A percentile compares a stretch with the other conserved stretches of the same genome.
Evolutionary conservation across 2,797 vertebrate genomes (phyloP).

Genomic region (Hipposideros larvatus): DNA sequence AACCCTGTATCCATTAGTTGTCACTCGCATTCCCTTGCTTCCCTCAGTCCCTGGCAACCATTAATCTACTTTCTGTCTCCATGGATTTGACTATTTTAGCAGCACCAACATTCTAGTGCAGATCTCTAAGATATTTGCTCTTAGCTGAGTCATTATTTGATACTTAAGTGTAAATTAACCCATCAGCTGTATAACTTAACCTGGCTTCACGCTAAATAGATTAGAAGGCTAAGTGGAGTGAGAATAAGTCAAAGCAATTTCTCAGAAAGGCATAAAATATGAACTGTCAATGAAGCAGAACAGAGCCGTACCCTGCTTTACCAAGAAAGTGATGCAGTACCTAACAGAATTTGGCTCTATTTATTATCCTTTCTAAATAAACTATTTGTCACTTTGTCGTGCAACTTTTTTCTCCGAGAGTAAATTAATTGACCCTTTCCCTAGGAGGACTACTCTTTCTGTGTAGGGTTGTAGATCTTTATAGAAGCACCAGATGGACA

Average conservation of each 20-base stretch:
- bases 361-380: slow-evolving; percentile 24
- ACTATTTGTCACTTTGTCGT: not conserved
- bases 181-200: not conserved
- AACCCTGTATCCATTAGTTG: not conserved
- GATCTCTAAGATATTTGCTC: not conserved
- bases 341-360: not conserved
- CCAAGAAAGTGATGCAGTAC: not conserved
- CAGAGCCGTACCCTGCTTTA: not conserved
- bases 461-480: not conserved
- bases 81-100: not conserved
- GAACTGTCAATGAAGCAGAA: slow-evolving; percentile 2
- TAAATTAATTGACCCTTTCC: not conserved
- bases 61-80: not conserved
- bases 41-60: not conserved
- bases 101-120: not conserved
- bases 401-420: not conserved
- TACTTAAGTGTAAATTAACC: slow-evolving; percentile 44
- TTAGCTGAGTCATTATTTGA: slow-evolving; percentile 46
- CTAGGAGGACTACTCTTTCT: not conserved
- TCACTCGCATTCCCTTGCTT: not conserved
- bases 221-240: slow-evolving; percentile 25
- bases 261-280: slow-evolving; percentile 32
- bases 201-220: slow-evolving; percentile 12
- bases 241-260: slow-evolving; percentile 60
- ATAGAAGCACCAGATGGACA: not conserved